Evolutionary conservation across 2,797 vertebrate genomes (phyloP), one percentile per base, ranked within the genome.

Genomic region (Darevskia mixta): DNA sequence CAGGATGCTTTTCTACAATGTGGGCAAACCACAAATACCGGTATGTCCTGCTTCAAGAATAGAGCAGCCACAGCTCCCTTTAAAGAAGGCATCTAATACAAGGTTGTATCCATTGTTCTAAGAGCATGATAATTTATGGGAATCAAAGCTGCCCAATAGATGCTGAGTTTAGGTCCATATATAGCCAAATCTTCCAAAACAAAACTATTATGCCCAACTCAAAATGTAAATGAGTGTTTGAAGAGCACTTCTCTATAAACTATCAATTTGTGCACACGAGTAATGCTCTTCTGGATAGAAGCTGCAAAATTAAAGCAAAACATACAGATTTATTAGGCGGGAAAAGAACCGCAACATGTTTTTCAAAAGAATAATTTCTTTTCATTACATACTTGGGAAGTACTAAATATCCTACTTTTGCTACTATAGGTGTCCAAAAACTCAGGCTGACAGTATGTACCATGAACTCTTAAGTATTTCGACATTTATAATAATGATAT

Each of bases 371-470:
- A n/a, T 11, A 58, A 73, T 73, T 67, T 76, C n/a, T 32, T 67
- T 61, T 75, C 58, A 75, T 75, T 35, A 72, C 23, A 78, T 72
- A 64, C 10, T 79, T 87, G 20, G 29, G n/a, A 80, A 32, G 32
- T 43, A 41, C 8, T 17, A 72, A 27, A 35, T 77, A n/a, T 6
- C 3, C 3, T 86, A 88, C 41, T 41, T 0, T 76, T 88, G 67
- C 86, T 78, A 87, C 80, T 67, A 81, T 13, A 64, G 7, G 61
- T 83, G 18, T 78, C 23, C 8, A 77, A 61, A 55, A 87, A 86
- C 15, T 86, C 35, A 84, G 43, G 27, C n/a, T 75, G n/a, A 9
- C n/a, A 49, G 71, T 72, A 71, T 75, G 82, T 13, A 18, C 5
- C 1, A 10, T 82, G 18, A 11, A 55, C 85, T 84, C 86, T 61